Conservation (phyloP, 2,113 vertebrate genomes). For the Seriola aureovittata region DNA sequence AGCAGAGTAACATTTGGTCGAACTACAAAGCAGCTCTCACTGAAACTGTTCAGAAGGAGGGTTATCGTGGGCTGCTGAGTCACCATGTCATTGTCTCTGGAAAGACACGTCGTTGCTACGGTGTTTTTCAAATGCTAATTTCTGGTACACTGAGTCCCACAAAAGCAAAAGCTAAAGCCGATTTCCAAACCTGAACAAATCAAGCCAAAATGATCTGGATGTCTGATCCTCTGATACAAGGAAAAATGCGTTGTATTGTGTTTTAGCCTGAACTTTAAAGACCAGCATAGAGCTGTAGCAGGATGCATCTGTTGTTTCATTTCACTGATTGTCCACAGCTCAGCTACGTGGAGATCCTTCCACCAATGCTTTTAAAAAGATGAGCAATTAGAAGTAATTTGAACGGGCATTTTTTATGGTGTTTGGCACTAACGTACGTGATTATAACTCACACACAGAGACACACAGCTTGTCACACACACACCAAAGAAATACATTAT, state of each 20-base stretch:
- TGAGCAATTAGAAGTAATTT: background rate
- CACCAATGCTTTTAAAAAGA: slow-evolving; percentile 4
- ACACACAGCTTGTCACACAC: slow-evolving; percentile 26
- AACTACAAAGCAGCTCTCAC: background rate
- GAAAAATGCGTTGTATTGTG: background rate
- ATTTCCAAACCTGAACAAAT: background rate
- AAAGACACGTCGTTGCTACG: background rate
- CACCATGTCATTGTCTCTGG: background rate
- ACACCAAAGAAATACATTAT: slow-evolving; percentile 13
- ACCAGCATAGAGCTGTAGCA: slow-evolving; percentile 9
- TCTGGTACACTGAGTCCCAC: background rate
- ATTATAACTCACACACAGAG: slow-evolving; percentile 14
- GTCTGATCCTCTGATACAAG: background rate
- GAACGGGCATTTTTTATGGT: background rate
- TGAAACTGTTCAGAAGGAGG: background rate
- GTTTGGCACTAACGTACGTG: slow-evolving; percentile 54
- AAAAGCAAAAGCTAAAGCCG: slow-evolving; percentile 10
- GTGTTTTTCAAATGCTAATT: slow-evolving; percentile 7
- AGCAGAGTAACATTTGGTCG: background rate
- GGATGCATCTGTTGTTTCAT: slow-evolving; percentile 15
- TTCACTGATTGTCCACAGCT: slow-evolving; percentile 80
- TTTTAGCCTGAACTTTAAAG: slow-evolving; percentile 27
- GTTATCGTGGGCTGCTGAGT: background rate
- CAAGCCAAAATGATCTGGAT: background rate
- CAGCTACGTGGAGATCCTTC: slow-evolving; percentile 13